A percentile compares a stretch with the other conserved stretches of the same genome.
phyloP scores from a whole-genome alignment of 30 jellyfish, hydroid and myxozoan genomes.

The Turritopsis rubra region DNA sequence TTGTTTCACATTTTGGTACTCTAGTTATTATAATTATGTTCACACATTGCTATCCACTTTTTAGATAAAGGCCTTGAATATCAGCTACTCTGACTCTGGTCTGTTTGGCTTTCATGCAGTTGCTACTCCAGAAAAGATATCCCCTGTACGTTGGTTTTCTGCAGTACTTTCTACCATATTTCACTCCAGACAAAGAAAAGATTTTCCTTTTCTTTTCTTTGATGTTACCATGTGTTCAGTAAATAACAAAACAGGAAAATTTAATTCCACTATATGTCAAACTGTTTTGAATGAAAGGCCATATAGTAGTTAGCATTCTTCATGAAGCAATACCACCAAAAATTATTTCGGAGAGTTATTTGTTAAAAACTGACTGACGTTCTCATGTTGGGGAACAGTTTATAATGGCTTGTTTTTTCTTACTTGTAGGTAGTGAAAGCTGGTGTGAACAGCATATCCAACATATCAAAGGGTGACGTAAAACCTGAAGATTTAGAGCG shows the following conservation, averaged over 20 bases:
- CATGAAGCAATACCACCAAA: no score
- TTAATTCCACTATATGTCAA: no score
- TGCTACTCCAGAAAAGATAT: conserved; percentile 53
- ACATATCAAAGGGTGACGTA: conserved; percentile 61
- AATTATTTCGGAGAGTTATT: not conserved
- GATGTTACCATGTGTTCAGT: not conserved
- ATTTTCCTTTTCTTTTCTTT: not conserved
- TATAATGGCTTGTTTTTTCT: not conserved
- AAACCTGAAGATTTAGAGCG: conserved; percentile 56
- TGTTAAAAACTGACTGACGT: not conserved
- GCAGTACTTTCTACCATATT: not conserved
- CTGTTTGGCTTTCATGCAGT: conserved; percentile 80
- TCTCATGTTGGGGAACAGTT: no score
- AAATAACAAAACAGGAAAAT: no score
- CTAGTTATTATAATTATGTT: not conserved
- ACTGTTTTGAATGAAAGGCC: no score
- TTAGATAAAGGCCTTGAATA: conserved; percentile 43
- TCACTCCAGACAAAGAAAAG: not conserved
- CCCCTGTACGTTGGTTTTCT: conserved; percentile 29
- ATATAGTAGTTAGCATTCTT: no score
- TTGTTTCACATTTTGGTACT: not conserved
- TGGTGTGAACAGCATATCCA: conserved; percentile 44
- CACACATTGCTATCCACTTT: not conserved
- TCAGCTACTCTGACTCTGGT: conserved; percentile 80
- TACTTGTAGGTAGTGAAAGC: conserved; percentile 63